Evolutionary conservation across 2,797 vertebrate species (phyloP), one percentile per base, ranked within the genome.

Genomic region (Syngnathus acus): DNA sequence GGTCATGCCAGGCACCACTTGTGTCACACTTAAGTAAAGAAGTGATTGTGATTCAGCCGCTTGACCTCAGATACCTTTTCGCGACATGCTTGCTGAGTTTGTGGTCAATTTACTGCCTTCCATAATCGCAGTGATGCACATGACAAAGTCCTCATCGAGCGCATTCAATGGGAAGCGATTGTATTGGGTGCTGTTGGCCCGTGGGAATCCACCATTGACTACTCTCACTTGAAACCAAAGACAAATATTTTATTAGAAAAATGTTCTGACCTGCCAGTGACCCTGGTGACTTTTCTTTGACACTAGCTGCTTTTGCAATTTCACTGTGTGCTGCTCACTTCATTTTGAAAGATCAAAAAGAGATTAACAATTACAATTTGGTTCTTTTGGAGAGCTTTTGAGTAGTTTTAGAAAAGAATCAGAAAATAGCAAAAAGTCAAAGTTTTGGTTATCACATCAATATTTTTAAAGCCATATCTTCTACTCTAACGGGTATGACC

Each of bases 91-190:
- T 14, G 61, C 70, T 76, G 73, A 70, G 75, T 77, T 78, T 82
- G 84, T 54, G 75, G 78, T 77, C 69, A 69, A 80, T 73, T 81
- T 2, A 16, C 76, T 66, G 77, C 68, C 77, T 81, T 71, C 51
- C 72, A 67, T 77, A 80, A 83, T 82, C 50, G 61, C 68, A 65
- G 70, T 45, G 72, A 82, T 82, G 72, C 81, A 74, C 78, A 78
- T 75, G 76, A 90, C 84, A 89, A 89, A 83, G 83, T 88, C 73
- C 57, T 85, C 83, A 83, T 88, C 88, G 82, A 85, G 62, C n/a
- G 43, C 65, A 68, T 68, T 82, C 74, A 83, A 82, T 85, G 76
- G 79, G 78, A 81, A 82, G 67, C 76, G 85, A 45, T 83, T 84
- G 70, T 72, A 69, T 53, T 67, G 65, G 68, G 68, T 8, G 2